These are phyloP conservation scores for Enteromius radiatus DNA, from an alignment of 2,797 vertebrate genomes.

Conservation along the genomic window DNA sequence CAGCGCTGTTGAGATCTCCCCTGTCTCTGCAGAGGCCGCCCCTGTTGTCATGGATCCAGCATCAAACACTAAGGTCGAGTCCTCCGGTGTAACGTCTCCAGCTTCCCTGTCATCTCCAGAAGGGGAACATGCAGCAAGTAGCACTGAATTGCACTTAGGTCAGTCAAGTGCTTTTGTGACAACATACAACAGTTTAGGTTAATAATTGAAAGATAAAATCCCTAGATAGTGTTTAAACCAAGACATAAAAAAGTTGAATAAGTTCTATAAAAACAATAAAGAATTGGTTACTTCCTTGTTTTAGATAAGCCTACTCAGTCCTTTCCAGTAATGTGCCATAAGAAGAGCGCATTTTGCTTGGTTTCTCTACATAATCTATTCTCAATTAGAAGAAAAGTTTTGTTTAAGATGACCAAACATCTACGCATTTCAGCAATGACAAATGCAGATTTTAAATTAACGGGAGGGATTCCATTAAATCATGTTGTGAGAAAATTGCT, in stretches of 20 bases:
- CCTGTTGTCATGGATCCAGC: slow-evolving; percentile 34
- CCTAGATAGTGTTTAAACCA: not conserved
- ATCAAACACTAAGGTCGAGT: slow-evolving; percentile 57
- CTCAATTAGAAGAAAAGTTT: too few species aligned
- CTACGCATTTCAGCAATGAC: too few species aligned
- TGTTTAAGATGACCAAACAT: too few species aligned
- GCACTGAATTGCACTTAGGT: slow-evolving; percentile 22
- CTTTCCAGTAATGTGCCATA: too few species aligned
- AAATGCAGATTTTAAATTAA: too few species aligned
- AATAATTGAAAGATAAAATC: not conserved
- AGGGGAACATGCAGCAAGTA: slow-evolving; percentile 50
- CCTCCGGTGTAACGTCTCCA: slow-evolving; percentile 33
- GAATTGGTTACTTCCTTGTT: not conserved
- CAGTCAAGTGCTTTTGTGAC: slow-evolving; percentile 30
- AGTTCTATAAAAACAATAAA: not conserved
- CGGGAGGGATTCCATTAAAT: too few species aligned
- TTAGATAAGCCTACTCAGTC: too few species aligned
- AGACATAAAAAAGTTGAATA: not conserved
- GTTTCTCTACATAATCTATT: too few species aligned
- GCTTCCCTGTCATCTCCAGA: slow-evolving; percentile 28
- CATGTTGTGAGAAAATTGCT: too few species aligned
- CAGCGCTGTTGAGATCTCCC: slow-evolving; percentile 36
- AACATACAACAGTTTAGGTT: not conserved
- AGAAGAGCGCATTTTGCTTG: too few species aligned
- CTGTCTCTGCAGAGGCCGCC: slow-evolving; percentile 46